Conservation (phyloP, 2,113 vertebrate genomes). For the Serilophus lunatus region DNA sequence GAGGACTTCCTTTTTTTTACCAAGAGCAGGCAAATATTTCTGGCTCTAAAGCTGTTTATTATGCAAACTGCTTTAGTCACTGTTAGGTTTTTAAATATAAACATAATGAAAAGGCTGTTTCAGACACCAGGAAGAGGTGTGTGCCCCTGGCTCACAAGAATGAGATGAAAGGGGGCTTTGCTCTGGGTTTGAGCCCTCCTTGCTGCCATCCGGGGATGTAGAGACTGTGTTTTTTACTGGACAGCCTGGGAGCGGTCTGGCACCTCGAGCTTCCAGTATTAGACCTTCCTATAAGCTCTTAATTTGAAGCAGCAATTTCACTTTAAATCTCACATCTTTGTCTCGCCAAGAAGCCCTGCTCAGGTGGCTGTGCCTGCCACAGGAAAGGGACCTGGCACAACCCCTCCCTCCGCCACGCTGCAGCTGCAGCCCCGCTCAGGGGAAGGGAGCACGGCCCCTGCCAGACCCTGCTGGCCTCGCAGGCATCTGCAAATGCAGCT, state of each 20-base stretch:
- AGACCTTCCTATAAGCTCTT: background rate
- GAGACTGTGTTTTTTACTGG: background rate
- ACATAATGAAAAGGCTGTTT: constrained; percentile 11
- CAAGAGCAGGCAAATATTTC: constrained; percentile 43
- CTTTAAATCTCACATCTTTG: background rate
- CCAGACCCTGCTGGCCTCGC: background rate
- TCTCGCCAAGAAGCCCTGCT: background rate
- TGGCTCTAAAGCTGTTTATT: constrained; percentile 48
- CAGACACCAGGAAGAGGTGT: background rate
- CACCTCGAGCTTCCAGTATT: background rate
- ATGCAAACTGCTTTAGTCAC: constrained; percentile 55
- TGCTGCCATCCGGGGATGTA: fast-evolving
- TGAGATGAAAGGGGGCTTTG: background rate
- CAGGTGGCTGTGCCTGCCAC: background rate
- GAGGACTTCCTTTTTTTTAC: constrained; percentile 64
- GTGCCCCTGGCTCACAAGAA: background rate
- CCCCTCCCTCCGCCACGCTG: background rate
- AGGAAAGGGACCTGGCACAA: background rate
- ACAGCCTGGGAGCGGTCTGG: background rate
- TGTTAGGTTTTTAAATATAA: constrained; percentile 47
- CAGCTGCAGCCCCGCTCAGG: background rate
- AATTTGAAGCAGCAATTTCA: background rate
- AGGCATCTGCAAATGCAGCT: background rate
- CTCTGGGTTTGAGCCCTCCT: background rate
- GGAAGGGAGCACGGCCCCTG: background rate